A percentile compares a stretch with the other conserved stretches of the same genome.
Conservation (phyloP, 2,113 vertebrate species). For the Pantherophis guttatus region DNA sequence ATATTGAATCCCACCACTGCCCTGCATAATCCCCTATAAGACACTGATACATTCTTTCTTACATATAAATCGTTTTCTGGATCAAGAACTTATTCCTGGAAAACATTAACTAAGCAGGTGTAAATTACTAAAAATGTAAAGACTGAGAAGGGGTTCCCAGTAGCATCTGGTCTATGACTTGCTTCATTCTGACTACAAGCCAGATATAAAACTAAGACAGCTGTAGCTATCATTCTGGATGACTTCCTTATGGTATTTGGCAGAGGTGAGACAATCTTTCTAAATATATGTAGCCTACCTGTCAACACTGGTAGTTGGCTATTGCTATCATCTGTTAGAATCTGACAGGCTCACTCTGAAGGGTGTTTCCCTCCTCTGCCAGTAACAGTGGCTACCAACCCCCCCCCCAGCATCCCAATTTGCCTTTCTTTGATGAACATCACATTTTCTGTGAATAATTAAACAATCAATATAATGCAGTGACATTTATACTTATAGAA, state of each 20-base stretch:
- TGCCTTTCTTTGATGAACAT: neutral
- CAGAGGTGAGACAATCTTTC: neutral
- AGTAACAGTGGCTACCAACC: rapidly evolving
- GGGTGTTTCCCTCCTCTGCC: neutral
- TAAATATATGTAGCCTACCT: neutral
- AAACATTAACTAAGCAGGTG: neutral
- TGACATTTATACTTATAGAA: neutral
- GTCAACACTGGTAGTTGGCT: neutral
- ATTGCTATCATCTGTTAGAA: neutral
- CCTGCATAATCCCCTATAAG: neutral
- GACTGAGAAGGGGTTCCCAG: neutral
- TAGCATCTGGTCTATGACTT: conserved; percentile 12
- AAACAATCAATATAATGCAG: neutral
- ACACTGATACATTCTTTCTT: neutral
- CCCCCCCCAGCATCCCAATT: no score
- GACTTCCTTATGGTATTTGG: neutral
- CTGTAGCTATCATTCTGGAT: neutral
- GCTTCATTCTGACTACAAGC: neutral
- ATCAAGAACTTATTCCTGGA: neutral
- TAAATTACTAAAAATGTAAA: conserved; percentile 1
- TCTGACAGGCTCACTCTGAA: neutral
- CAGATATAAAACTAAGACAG: conserved; percentile 11
- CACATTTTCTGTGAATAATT: neutral
- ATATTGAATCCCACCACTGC: no score
- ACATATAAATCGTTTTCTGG: neutral